phyloP scores from a whole-genome alignment of 53 echinoderm and acorn worm species.

The Astropecten irregularis region DNA sequence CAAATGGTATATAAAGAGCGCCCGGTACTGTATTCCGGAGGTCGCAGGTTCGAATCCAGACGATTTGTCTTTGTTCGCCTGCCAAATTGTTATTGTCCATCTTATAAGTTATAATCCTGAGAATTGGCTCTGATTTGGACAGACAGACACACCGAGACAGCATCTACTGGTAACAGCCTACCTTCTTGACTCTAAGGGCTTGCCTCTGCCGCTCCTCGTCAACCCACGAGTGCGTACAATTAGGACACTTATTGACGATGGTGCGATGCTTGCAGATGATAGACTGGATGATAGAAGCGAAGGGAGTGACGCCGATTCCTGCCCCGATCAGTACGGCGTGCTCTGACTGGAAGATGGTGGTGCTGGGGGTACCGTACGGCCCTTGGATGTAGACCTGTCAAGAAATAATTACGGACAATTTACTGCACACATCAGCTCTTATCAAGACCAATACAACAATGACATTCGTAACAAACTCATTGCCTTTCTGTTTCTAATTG shows the following conservation, averaged over 20 bases:
- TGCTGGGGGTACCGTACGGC: conserved; percentile 75
- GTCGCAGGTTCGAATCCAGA: too few species aligned
- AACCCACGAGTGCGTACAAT: conserved; percentile 63
- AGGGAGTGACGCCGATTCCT: conserved; percentile 81
- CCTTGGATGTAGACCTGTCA: conserved; percentile 70
- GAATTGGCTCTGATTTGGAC: background rate
- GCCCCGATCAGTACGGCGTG: conserved; percentile 86
- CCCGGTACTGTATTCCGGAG: too few species aligned
- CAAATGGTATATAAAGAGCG: too few species aligned
- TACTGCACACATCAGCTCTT: background rate
- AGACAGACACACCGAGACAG: too few species aligned
- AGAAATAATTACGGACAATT: background rate
- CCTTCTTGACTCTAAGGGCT: conserved; percentile 41
- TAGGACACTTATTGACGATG: conserved; percentile 54
- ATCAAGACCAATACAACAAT: too few species aligned
- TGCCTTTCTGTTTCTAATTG: too few species aligned
- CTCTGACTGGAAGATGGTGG: conserved; percentile 69
- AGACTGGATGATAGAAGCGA: conserved; percentile 74
- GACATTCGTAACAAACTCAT: too few species aligned
- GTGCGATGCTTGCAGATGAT: conserved; percentile 63
- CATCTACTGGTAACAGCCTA: too few species aligned
- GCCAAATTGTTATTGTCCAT: too few species aligned
- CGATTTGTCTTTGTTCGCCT: too few species aligned
- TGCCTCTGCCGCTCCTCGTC: conserved; percentile 33
- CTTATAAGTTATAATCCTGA: too few species aligned